Conservation (phyloP, 2,113 vertebrate genomes). For the Melanerpes aurifrons region DNA sequence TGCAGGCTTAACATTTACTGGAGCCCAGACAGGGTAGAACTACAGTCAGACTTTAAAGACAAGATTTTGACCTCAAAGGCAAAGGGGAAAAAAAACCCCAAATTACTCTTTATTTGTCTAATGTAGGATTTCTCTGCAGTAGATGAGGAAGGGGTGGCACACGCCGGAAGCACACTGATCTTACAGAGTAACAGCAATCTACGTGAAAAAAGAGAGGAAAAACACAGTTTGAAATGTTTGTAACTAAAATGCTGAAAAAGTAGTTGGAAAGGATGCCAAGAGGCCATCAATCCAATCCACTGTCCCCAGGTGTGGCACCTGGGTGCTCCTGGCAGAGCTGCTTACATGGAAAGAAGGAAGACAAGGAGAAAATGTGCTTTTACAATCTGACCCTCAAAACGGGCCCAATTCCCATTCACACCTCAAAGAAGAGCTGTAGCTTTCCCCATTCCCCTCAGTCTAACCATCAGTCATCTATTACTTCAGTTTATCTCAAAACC, state of each 20-base stretch:
- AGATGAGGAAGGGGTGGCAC: background rate
- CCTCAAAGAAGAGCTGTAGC: background rate
- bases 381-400: background rate
- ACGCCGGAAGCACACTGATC: background rate
- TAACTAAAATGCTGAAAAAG: background rate
- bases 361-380: background rate
- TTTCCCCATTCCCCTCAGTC: background rate
- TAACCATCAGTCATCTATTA: background rate
- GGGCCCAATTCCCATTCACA: background rate
- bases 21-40: background rate
- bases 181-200: background rate
- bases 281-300: background rate
- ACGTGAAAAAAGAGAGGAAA: background rate
- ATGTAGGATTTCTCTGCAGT: background rate
- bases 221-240: background rate
- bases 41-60: background rate
- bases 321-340: background rate
- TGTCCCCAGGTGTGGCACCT: fast-evolving
- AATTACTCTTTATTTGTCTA: background rate
- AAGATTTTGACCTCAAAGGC: background rate
- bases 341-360: background rate
- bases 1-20: background rate
- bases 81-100: no score
- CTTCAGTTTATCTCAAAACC: background rate
- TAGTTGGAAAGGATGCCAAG: background rate